Evolutionary conservation across 2,797 vertebrate species (phyloP).

Genomic region (Malacoctenus gilli): DNA sequence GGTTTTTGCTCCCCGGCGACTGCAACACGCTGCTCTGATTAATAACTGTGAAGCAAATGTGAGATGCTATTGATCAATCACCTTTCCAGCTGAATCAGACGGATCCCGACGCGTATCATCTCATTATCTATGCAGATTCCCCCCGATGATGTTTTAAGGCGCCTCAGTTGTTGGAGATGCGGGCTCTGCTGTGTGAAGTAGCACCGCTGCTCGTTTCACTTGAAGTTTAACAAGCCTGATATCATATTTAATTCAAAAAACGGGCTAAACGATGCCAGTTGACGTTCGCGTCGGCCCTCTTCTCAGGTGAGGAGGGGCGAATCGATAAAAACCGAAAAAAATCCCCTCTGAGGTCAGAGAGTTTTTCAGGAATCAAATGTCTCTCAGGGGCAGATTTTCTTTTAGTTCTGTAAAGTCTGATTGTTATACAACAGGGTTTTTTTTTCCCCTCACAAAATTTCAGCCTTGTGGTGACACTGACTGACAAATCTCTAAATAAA

Average conservation of each 20-base stretch:
- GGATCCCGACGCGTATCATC: slow-evolving; percentile 14
- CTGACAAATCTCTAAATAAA: slow-evolving; percentile 6
- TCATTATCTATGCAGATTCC: slow-evolving; percentile 5
- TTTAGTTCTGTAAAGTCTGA: neutral
- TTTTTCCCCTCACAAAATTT: slow-evolving; percentile 1
- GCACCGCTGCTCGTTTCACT: slow-evolving; percentile 2
- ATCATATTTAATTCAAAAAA: neutral
- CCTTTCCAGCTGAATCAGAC: slow-evolving; percentile 23
- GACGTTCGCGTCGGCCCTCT: neutral
- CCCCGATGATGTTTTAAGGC: no score
- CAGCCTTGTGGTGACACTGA: slow-evolving; percentile 4
- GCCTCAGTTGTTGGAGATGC: slow-evolving; percentile 7
- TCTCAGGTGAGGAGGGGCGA: neutral
- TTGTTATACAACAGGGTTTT: slow-evolving; percentile 5
- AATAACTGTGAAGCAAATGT: slow-evolving; percentile 25
- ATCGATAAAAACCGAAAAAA: neutral
- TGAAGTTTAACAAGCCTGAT: neutral
- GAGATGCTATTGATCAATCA: slow-evolving; percentile 29
- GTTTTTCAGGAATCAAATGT: neutral
- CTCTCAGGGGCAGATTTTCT: neutral
- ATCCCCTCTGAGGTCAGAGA: neutral
- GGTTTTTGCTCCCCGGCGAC: slow-evolving; percentile 7
- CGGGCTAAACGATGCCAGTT: neutral
- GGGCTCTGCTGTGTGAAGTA: slow-evolving; percentile 4
- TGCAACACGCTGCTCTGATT: slow-evolving; percentile 21